Base-by-base conservation (phyloP, 1,140 invertebrate species). In the Neomicropteryx cornuta region DNA sequence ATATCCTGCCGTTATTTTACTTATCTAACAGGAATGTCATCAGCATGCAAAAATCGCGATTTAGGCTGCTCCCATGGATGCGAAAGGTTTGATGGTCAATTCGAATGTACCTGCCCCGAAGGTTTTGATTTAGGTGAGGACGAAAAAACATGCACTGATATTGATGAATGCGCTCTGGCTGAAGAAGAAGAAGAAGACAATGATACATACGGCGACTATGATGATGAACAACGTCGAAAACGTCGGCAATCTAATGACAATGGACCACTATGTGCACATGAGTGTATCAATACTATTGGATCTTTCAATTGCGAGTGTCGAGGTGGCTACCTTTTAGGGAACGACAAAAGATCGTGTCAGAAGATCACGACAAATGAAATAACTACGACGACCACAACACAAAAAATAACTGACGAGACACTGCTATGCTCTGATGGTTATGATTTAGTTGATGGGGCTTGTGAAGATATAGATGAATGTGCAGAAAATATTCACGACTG, bases 381-480 rank as follows among this genome's bases (percentile, higher is more conserved):
- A n/a, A n/a, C n/a, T n/a, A n/a, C n/a, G n/a, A n/a, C n/a, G n/a
- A n/a, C n/a, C n/a, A n/a, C n/a, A n/a, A n/a, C n/a, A n/a, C n/a
- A n/a, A n/a, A n/a, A n/a, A n/a, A n/a, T n/a, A n/a, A n/a, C n/a
- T n/a, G n/a, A n/a, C n/a, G n/a, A n/a, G n/a, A n/a, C n/a, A n/a
- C n/a, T n/a, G n/a, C n/a, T n/a, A n/a, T n/a, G n/a, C n/a, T n/a
- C n/a, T n/a, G n/a, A n/a, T n/a, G n/a, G n/a, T n/a, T n/a, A n/a
- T n/a, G n/a, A n/a, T n/a, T n/a, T n/a, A 4, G 73, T 77, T 32
- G 77, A 75, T 27, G 73, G 74, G 45, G 68, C 75, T 13, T 87
- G 83, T 52, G 69, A 79, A 40, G 81, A 85, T 56, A 72, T 82
- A 41, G 79, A 84, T 50, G 81, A 85, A 56, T 84, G 82, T 46